Evolutionary conservation across 1,140 invertebrate species (phyloP), one percentile per base, ranked within the genome.

Genomic region (Platorchestia sp.): DNA sequence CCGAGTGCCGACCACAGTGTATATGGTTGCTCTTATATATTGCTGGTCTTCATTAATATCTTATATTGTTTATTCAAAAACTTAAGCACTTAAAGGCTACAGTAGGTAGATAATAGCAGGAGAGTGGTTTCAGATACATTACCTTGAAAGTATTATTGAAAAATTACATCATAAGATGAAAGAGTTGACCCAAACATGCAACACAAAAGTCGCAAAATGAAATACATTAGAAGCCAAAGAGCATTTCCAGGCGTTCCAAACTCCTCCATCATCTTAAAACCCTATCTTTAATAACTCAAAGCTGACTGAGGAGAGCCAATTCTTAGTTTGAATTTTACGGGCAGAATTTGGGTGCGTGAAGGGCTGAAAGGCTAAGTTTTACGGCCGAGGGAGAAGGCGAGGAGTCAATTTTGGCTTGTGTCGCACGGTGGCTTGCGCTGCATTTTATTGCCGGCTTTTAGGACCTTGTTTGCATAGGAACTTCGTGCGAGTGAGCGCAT

Each of bases 401-500:
- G 87, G 42, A 89, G 87, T 89, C 87, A 89, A 89, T 89, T 89
- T 89, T 41, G 43, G 87, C n/a, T 10, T 22, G 87, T 89, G 87
- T 89, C 87, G 5, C 87, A 5, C 10, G 43, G 87, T 44, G 87
- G 87, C 87, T 89, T 10, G 10, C 41, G 87, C 27, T 41, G 41
- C 43, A 89, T 89, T 89, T 89, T 89, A 89, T 89, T 89, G 43
- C 87, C 10, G 22, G 5, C 41, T 89, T 89, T 89, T 89, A 89
- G 87, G 87, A 41, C 14, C 87, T 89, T 42, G 87, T 89, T 89
- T 89, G 87, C 87, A 89, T 89, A 89, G 36, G 87, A 89, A 89
- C 41, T 89, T 89, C 87, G n/a, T 89, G 42, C 87, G 87, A 89
- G 87, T 89, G 87, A 89, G 87, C 41, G 87, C 87, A 89, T 89